Conservation (phyloP, 2,888 invertebrate species). For the Podabrus alpinus region DNA sequence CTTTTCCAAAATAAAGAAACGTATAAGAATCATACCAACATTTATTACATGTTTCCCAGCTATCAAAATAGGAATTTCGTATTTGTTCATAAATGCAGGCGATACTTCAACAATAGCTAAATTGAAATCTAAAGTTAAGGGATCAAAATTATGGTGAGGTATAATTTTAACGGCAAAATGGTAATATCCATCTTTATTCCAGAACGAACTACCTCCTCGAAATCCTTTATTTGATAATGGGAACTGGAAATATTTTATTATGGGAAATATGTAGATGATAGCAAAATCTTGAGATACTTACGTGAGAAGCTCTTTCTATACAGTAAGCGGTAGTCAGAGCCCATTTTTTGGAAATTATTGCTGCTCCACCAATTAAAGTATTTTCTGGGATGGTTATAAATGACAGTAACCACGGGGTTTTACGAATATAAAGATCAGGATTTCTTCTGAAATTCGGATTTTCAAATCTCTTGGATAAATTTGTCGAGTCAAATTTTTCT, state of each 20-base stretch:
- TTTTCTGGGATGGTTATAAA: slow-evolving; percentile 7
- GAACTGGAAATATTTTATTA: background rate
- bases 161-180: slow-evolving; percentile 8
- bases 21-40: background rate
- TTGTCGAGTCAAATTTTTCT: background rate
- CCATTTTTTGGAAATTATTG: slow-evolving; percentile 7
- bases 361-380: background rate
- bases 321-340: slow-evolving; percentile 8
- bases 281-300: background rate
- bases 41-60: background rate
- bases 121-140: slow-evolving; percentile 8
- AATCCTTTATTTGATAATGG: slow-evolving; percentile 9
- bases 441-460: background rate
- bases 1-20: too few relatives aligned
- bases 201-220: slow-evolving; percentile 10
- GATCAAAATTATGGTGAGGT: slow-evolving; percentile 1
- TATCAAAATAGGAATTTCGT: slow-evolving; percentile 5
- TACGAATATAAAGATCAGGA: background rate
- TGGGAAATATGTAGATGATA: background rate
- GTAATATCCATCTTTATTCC: slow-evolving; percentile 6
- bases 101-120: slow-evolving; percentile 6
- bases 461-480: background rate
- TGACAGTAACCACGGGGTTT: slow-evolving; percentile 6
- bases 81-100: background rate
- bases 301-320: background rate